Base-by-base conservation (phyloP, 2,797 vertebrate species). In the Xiphorhynchus erythropygius region DNA sequence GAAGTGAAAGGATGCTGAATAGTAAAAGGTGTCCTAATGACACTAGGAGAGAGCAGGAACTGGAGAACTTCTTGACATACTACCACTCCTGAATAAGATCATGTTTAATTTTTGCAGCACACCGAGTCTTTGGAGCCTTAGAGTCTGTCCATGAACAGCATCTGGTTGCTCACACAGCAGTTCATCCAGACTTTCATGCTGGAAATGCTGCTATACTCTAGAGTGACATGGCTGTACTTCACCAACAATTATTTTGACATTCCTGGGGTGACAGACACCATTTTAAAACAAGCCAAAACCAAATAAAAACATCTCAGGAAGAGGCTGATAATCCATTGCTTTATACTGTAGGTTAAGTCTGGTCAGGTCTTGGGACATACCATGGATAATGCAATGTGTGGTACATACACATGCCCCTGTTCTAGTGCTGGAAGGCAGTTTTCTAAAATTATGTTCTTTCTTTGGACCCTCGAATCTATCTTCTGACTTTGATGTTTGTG, bases 61-160 rank as follows among this genome's bases (percentile, higher is more conserved):
- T 87, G 70, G 33, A 79, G 50, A 82, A 68, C 39, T 35, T 69
- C 59, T 49, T 87, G 24, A 49, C 32, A 24, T 37, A 22, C 24
- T 67, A 24, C n/a, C 17, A 7, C 30, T 84, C 22, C 53, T 23
- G 5, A 62, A 18, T 27, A 30, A 81, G 46, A 63, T 21, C 33
- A 49, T 63, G 47, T 82, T 86, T 83, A 44, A 53, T 92, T 96
- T 95, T 92, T 97, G 65, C 70, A 95, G 91, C 83, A 67, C 35
- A 67, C 10, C 2, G 17, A 95, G 74, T 86, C 76, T 71, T 94
- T 94, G 57, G 59, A 94, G 86, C 62, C 33, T 89, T 74, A 50
- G 57, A 69, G 13, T 55, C 81, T 92, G 42, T 79, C 50, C 17
- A 6, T 84, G 79, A 82, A 42, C 56, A 96, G 90, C 91, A 91